phyloP scores from a whole-genome alignment of 2,888 invertebrate species.

The Trisateles emortualis region DNA sequence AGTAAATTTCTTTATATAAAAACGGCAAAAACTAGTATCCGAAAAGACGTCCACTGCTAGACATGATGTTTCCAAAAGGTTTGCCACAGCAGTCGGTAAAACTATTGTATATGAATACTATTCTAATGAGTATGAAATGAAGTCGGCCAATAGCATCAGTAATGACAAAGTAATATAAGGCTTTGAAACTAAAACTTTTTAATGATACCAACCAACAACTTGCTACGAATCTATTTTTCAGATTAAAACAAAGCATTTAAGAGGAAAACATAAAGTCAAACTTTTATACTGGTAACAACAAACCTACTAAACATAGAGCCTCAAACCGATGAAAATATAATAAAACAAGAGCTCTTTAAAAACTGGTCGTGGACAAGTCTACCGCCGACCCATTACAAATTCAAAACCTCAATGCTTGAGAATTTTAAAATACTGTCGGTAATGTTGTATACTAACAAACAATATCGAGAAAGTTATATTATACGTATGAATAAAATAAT shows the following conservation, averaged over 20 bases:
- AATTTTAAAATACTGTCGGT: slow-evolving; percentile 22
- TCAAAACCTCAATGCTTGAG: slow-evolving; percentile 13
- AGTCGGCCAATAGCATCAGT: too few species aligned
- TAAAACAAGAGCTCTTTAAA: slow-evolving; percentile 3
- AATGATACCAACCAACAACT: background rate
- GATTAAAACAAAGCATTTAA: slow-evolving; percentile 7
- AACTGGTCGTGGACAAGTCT: slow-evolving; percentile 9
- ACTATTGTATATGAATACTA: too few species aligned
- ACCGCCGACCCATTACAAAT: slow-evolving; percentile 14
- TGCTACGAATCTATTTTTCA: slow-evolving; percentile 4
- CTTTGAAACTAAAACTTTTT: too few species aligned
- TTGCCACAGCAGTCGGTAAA: too few species aligned
- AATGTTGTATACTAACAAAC: slow-evolving; percentile 11
- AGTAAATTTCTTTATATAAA: too few species aligned
- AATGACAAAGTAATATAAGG: too few species aligned
- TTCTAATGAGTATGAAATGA: too few species aligned
- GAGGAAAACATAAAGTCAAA: slow-evolving; percentile 19
- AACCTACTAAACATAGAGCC: slow-evolving; percentile 3
- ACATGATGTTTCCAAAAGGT: too few species aligned
- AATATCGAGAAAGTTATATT: slow-evolving; percentile 31
- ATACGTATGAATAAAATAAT: slow-evolving; percentile 2
- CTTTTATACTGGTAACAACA: slow-evolving; percentile 12
- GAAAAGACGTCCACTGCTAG: too few species aligned
- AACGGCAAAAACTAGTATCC: too few species aligned
- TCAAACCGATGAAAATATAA: background rate